A percentile compares a stretch with the other conserved stretches of the same genome.
Conservation (phyloP, 2,888 invertebrate genomes). For the Macrostomum cliftonense region DNA sequence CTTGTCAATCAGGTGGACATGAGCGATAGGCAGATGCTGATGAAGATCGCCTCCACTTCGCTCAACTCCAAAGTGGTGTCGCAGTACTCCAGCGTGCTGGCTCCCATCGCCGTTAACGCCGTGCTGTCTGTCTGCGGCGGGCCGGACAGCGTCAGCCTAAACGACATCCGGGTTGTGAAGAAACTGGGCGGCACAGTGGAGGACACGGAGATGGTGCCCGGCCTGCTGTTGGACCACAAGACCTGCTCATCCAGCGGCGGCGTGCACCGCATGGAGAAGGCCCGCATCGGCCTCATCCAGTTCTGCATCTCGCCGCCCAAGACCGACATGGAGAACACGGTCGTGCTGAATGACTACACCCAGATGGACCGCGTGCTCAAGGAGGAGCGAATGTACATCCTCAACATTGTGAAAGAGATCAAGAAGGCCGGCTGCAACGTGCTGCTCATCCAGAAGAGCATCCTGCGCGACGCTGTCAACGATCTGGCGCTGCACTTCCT, state of each 20-base stretch:
- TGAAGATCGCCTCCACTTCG: slow-evolving; percentile 88
- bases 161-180: slow-evolving; percentile 84
- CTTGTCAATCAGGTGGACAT: slow-evolving; percentile 50
- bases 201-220: slow-evolving; percentile 81
- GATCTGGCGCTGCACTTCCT: slow-evolving; percentile 91
- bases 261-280: slow-evolving; percentile 80
- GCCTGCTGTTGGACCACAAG: slow-evolving; percentile 78
- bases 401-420: slow-evolving; percentile 94
- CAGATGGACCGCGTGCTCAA: slow-evolving; percentile 96
- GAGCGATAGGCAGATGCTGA: slow-evolving; percentile 60
- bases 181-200: slow-evolving; percentile 91
- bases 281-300: slow-evolving; percentile 92
- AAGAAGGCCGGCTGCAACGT: slow-evolving; percentile 97
- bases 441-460: slow-evolving; percentile 66
- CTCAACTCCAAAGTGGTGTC: slow-evolving; percentile 96
- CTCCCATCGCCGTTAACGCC: slow-evolving; percentile 90
- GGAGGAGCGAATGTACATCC: slow-evolving; percentile 86
- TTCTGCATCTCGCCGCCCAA: slow-evolving; percentile 99
- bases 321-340: slow-evolving; percentile 54
- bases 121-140: slow-evolving; percentile 62
- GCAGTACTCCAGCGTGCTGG: slow-evolving; percentile 80
- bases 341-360: slow-evolving; percentile 86
- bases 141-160: slow-evolving; percentile 57
- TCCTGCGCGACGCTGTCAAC: slow-evolving; percentile 75
- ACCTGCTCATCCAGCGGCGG: slow-evolving; percentile 65